These are phyloP conservation scores for Meandrusa payeni DNA, from an alignment of 2,888 invertebrate genomes.

Conservation along the genomic window DNA sequence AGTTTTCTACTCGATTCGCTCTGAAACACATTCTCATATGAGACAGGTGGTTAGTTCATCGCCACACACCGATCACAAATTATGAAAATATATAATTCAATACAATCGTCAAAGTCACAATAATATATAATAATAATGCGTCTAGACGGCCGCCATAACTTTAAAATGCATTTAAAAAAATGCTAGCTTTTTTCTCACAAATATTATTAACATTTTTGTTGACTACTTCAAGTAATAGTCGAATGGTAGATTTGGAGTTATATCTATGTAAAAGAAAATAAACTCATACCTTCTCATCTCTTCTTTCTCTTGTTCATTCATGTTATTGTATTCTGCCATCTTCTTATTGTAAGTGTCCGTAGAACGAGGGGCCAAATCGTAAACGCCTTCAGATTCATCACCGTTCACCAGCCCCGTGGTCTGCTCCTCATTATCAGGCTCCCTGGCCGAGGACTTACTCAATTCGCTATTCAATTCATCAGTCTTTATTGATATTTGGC, in stretches of 20 bases:
- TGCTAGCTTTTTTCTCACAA: too few relatives aligned
- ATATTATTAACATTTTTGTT: too few relatives aligned
- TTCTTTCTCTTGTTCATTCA: conserved; percentile 71
- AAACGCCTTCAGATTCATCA: conserved; percentile 66
- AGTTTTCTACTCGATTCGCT: conserved; percentile 70
- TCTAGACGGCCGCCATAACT: too few relatives aligned
- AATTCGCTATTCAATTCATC: conserved; percentile 65
- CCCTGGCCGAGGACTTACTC: conserved; percentile 55
- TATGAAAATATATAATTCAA: too few relatives aligned
- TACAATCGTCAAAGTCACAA: too few relatives aligned
- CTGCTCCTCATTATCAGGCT: conserved; percentile 45
- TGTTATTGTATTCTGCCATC: conserved; percentile 70
- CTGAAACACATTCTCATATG: too few relatives aligned
- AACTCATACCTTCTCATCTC: conserved; percentile 61
- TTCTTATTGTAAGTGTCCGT: conserved; percentile 72
- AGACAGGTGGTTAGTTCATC: too few relatives aligned
- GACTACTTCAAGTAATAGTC: too few relatives aligned
- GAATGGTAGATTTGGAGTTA: too few relatives aligned
- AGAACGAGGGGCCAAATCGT: conserved; percentile 64
- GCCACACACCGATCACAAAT: too few relatives aligned
- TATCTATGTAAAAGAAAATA: conserved; percentile 1
- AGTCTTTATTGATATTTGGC: conserved; percentile 65
- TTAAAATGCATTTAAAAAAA: too few relatives aligned
- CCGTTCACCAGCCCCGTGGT: conserved; percentile 60
- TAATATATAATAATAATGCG: too few relatives aligned